phyloP scores from a whole-genome alignment of 2,888 invertebrate genomes.

The Pandemis corylana region DNA sequence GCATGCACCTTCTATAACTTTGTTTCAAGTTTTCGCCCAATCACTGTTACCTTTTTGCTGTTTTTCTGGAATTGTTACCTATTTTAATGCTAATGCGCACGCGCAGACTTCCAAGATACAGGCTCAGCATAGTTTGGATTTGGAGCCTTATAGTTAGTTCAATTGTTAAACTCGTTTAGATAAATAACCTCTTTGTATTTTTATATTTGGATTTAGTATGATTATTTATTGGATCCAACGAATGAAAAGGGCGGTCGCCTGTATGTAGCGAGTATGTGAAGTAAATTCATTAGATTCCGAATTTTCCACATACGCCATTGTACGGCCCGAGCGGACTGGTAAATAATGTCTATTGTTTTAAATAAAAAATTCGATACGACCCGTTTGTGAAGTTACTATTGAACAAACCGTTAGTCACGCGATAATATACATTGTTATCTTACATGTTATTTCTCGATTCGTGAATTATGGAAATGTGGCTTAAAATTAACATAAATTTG shows the following conservation, averaged over 20 bases:
- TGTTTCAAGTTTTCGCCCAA: too few relatives aligned
- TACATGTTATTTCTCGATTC: neutral
- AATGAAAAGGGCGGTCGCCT: neutral
- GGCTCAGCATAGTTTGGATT: too few relatives aligned
- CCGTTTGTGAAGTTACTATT: neutral
- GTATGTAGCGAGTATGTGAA: neutral
- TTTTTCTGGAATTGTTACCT: too few relatives aligned
- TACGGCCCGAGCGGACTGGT: neutral
- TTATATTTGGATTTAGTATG: too few relatives aligned
- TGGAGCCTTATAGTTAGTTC: too few relatives aligned
- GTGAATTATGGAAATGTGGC: neutral
- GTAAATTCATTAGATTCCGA: neutral
- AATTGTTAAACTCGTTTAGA: too few relatives aligned
- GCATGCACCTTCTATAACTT: too few relatives aligned
- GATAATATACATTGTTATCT: constrained; percentile 1
- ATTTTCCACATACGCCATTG: neutral
- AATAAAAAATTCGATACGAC: neutral
- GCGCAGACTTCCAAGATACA: too few relatives aligned
- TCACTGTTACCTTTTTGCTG: too few relatives aligned
- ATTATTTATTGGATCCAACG: neutral
- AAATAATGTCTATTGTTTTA: constrained; percentile 8
- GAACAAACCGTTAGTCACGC: neutral
- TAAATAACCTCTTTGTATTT: too few relatives aligned
- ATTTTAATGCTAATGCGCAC: too few relatives aligned
- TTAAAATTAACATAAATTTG: neutral